phyloP scores from a whole-genome alignment of 1,140 invertebrate species.

The Dreissena rostriformis region DNA sequence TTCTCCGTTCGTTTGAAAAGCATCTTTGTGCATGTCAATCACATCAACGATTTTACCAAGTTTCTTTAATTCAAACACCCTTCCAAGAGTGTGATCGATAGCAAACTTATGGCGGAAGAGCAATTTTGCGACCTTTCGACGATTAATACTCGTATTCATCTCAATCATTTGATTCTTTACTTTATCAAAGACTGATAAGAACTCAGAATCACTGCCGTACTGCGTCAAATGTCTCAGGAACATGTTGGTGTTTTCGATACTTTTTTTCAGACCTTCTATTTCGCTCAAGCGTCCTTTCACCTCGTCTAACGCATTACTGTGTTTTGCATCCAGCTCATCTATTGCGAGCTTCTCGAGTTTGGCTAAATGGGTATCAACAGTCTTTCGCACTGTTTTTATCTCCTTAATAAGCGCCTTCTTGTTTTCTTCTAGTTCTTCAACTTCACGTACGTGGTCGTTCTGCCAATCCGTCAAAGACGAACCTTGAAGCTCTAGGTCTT shows the following conservation, averaged over 20 bases:
- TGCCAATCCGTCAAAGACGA: slow-evolving; percentile 60
- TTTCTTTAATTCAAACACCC: slow-evolving; percentile 59
- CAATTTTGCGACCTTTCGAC: slow-evolving; percentile 62
- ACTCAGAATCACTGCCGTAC: slow-evolving; percentile 67
- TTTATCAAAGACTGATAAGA: slow-evolving; percentile 66
- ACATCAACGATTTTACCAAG: slow-evolving; percentile 66
- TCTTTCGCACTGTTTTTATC: slow-evolving; percentile 58
- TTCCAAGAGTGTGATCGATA: slow-evolving; percentile 54
- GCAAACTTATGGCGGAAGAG: slow-evolving; percentile 63
- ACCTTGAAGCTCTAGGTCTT: slow-evolving; percentile 60
- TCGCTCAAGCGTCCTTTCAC: slow-evolving; percentile 61
- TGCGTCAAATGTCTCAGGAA: slow-evolving; percentile 62
- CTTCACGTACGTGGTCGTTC: slow-evolving; percentile 61
- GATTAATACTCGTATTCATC: slow-evolving; percentile 60
- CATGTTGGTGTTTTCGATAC: slow-evolving; percentile 60
- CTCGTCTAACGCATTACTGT: slow-evolving; percentile 54
- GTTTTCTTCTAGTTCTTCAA: slow-evolving; percentile 63
- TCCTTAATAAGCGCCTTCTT: slow-evolving; percentile 58
- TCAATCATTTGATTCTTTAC: slow-evolving; percentile 66
- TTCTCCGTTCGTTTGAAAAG: slow-evolving; percentile 58
- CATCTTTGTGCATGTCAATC: slow-evolving; percentile 66
- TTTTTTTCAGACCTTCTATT: slow-evolving; percentile 65
- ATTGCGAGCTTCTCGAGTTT: slow-evolving; percentile 62
- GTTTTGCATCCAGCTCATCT: slow-evolving; percentile 59
- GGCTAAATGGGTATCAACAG: slow-evolving; percentile 57